phyloP scores from a whole-genome alignment of 2,797 vertebrate species.

The Masticophis lateralis region DNA sequence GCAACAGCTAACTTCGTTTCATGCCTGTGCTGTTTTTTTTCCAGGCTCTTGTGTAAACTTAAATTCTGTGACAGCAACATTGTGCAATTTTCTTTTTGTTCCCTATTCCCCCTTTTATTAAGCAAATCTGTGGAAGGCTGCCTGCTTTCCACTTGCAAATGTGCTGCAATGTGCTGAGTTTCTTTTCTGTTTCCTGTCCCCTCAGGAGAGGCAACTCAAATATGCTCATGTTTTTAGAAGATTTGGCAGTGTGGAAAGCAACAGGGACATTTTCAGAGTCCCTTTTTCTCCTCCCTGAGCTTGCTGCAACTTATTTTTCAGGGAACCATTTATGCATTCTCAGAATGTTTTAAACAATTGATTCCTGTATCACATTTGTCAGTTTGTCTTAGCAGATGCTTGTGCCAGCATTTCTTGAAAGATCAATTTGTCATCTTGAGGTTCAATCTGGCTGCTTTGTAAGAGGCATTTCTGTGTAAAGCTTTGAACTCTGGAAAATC shows the following conservation, averaged over 20 bases:
- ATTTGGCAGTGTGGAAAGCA: background rate
- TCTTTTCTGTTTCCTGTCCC: background rate
- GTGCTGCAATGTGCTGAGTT: background rate
- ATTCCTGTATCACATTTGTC: background rate
- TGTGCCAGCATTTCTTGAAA: background rate
- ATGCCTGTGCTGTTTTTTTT: background rate
- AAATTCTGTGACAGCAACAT: background rate
- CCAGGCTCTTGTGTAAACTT: background rate
- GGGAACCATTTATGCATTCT: background rate
- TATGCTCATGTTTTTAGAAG: background rate
- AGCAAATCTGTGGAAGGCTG: background rate
- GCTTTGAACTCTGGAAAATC: conserved; percentile 30
- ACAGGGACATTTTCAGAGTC: background rate
- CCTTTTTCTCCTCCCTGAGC: background rate
- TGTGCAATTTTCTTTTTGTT: background rate
- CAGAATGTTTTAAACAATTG: background rate
- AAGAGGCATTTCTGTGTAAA: background rate
- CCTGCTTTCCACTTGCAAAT: background rate
- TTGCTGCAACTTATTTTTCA: background rate
- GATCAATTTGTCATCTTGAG: background rate
- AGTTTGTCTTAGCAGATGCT: background rate
- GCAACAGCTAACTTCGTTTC: background rate
- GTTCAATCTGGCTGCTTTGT: background rate
- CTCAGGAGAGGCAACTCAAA: background rate
- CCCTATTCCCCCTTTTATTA: background rate